phyloP scores from a whole-genome alignment of 2,113 vertebrate species.

The Ovis aries region ARS-UI_Ramb_v3.0 NC_056061.1:9857001-9857500 shows the following conservation, averaged over 20 bases:
- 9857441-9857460: background rate
- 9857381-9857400: background rate
- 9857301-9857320: background rate
- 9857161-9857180: background rate
- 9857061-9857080: background rate
- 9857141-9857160: rapidly evolving
- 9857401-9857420: background rate
- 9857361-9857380: background rate
- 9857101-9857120: background rate
- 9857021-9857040: background rate
- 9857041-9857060: background rate
- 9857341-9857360: background rate
- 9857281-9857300: background rate
- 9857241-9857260: background rate
- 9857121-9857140: background rate
- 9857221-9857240: background rate
- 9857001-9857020: background rate
- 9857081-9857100: background rate
- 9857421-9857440: background rate
- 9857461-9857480: background rate
- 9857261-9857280: background rate
- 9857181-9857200: background rate
- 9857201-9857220: background rate
- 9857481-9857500: background rate
- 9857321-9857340: background rate